These are phyloP conservation scores for Drosophila aldrichi DNA, from an alignment of 2,888 invertebrate genomes.

Conservation along the genomic window DNA sequence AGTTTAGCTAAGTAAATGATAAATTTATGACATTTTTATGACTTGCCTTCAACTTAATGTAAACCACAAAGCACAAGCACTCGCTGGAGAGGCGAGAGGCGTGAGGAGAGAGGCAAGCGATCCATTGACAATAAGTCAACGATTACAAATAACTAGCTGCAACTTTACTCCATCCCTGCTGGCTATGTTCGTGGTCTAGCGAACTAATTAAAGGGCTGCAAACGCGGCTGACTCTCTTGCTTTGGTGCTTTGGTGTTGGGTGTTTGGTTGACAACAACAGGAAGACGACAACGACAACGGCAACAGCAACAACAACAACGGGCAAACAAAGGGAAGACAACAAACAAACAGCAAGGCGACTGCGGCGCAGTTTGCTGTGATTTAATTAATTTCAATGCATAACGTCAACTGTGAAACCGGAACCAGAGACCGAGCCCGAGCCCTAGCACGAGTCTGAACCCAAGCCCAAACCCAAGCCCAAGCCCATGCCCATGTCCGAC, in stretches of 20 bases:
- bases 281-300: conserved; percentile 21
- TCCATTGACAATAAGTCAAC: conserved; percentile 58
- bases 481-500: conserved; percentile 15
- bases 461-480: conserved; percentile 26
- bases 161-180: conserved; percentile 18
- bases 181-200: conserved; percentile 39
- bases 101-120: conserved; percentile 4
- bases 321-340: conserved; percentile 40
- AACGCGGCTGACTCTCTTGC: conserved; percentile 49
- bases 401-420: conserved; percentile 80
- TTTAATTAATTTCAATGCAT: conserved; percentile 83
- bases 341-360: conserved; percentile 42
- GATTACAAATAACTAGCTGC: conserved; percentile 70
- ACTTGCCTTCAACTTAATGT: background rate
- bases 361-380: conserved; percentile 73
- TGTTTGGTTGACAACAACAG: conserved; percentile 62
- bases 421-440: conserved; percentile 48
- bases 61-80: background rate
- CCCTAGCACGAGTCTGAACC: conserved; percentile 25
- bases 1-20: too few relatives aligned
- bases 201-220: conserved; percentile 77
- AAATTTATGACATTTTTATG: too few relatives aligned
- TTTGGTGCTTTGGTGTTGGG: conserved; percentile 59
- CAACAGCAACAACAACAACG: conserved; percentile 34
- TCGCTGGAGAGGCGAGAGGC: background rate